These are phyloP conservation scores for Mesorhabditis spiculigera DNA, from an alignment of 2,888 invertebrate genomes.

Conservation along the genomic window DNA sequence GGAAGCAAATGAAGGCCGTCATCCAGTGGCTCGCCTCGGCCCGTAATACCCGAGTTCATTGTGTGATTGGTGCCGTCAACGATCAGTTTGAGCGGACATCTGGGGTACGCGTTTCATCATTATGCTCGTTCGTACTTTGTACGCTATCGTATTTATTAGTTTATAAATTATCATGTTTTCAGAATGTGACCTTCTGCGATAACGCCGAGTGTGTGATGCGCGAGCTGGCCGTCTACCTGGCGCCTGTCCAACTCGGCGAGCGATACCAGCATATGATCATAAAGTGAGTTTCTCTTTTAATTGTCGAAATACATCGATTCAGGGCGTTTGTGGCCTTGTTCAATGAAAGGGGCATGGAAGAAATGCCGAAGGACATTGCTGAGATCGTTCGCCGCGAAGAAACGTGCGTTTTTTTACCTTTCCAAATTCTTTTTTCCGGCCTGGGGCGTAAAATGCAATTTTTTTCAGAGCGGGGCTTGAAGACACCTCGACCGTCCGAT, in stretches of 20 bases:
- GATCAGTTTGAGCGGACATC: no score
- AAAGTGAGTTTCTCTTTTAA: not conserved
- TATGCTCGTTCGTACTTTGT: not conserved
- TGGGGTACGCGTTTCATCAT: not conserved
- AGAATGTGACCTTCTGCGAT: conserved; percentile 6
- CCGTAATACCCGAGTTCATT: not conserved
- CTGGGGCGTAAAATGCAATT: not conserved
- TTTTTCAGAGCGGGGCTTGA: not conserved
- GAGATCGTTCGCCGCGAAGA: not conserved
- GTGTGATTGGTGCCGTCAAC: not conserved
- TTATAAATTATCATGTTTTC: not conserved
- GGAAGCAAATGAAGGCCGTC: not conserved
- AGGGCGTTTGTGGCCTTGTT: conserved; percentile 1
- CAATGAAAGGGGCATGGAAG: not conserved
- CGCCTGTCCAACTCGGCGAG: not conserved
- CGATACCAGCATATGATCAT: not conserved
- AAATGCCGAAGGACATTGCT: not conserved
- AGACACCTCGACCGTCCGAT: not conserved
- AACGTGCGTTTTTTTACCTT: not conserved
- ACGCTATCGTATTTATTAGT: not conserved
- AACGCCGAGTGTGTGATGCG: not conserved
- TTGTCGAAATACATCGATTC: not conserved
- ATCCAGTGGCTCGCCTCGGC: not conserved
- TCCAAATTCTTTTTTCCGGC: not conserved
- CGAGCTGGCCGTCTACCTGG: not conserved